Percentiles rank a stretch among this genome's conserved stretches.
Evolutionary conservation across 2,888 invertebrate species (phyloP).

Genomic region (Watsonalla cultraria): DNA sequence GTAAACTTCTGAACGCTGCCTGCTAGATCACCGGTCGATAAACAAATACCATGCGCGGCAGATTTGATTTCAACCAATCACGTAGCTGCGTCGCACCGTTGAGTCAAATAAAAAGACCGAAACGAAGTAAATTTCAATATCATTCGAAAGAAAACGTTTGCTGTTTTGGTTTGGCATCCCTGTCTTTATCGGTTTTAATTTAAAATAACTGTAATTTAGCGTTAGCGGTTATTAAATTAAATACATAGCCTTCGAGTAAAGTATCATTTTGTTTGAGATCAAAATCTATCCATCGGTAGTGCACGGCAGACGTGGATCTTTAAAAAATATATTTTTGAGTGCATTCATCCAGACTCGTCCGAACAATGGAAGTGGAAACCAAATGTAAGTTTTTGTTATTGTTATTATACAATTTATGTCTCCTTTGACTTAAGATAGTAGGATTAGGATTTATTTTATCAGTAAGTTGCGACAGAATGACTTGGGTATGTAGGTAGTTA

Average conservation of each 20-base stretch:
- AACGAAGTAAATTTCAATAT: conserved; percentile 14
- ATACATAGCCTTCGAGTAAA: conserved; percentile 33
- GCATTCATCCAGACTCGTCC: conserved; percentile 27
- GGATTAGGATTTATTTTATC: too few relatives aligned
- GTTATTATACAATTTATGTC: conserved; percentile 5
- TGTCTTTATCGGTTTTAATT: conserved; percentile 46
- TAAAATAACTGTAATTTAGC: conserved; percentile 57
- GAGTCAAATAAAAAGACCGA: conserved; percentile 38
- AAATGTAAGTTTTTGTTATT: conserved; percentile 53
- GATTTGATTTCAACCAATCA: conserved; percentile 63
- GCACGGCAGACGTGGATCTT: conserved; percentile 35
- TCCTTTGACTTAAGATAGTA: background rate
- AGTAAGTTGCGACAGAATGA: too few relatives aligned
- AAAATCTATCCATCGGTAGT: conserved; percentile 37
- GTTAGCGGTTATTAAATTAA: conserved; percentile 39
- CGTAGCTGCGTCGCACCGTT: conserved; percentile 34
- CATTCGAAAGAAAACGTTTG: conserved; percentile 29
- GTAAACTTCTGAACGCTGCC: conserved; percentile 27
- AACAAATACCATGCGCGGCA: conserved; percentile 44
- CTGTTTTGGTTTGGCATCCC: conserved; percentile 37
- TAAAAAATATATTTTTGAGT: conserved; percentile 20
- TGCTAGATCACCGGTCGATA: conserved; percentile 48
- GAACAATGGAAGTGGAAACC: conserved; percentile 60
- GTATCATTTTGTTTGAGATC: conserved; percentile 18
- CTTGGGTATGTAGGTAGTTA: too few relatives aligned